Conservation (phyloP, 2,888 invertebrate genomes). For the Gnatocerus cornutus region DNA sequence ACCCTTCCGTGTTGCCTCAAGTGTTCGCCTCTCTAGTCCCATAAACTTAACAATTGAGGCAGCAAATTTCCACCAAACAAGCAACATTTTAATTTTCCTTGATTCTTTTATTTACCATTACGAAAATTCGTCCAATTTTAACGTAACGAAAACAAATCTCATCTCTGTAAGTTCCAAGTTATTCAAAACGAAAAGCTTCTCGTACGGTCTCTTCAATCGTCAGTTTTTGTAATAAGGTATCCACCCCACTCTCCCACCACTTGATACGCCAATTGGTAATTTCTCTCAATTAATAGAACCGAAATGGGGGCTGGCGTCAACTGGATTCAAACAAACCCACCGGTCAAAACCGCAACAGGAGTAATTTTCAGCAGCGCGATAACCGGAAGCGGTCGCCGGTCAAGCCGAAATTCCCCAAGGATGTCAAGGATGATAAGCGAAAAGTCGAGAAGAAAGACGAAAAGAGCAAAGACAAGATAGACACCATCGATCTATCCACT, state of each 20-base stretch:
- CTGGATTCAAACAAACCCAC: conserved; percentile 45
- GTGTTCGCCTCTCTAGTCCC: conserved; percentile 49
- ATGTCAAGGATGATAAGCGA: conserved; percentile 31
- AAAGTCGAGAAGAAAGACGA: conserved; percentile 44
- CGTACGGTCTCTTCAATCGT: background rate
- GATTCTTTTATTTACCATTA: background rate
- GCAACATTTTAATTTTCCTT: conserved; percentile 15
- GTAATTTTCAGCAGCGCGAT: conserved; percentile 45
- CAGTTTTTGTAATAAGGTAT: background rate
- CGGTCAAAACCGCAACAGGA: background rate
- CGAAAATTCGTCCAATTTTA: background rate
- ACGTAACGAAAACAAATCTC: background rate
- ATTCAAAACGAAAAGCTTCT: too few relatives aligned
- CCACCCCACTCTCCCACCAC: too few relatives aligned
- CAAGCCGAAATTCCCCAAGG: conserved; percentile 36
- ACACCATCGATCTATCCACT: conserved; percentile 56
- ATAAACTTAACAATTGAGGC: conserved; percentile 55
- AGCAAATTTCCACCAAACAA: conserved; percentile 48
- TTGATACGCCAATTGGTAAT: too few relatives aligned
- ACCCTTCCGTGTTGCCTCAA: conserved; percentile 55
- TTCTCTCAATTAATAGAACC: conserved; percentile 31
- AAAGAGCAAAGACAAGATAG: conserved; percentile 40
- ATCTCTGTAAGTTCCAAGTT: background rate
- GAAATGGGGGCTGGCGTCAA: conserved; percentile 54
- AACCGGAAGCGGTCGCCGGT: conserved; percentile 31